Evolutionary conservation across 2,113 vertebrate species (phyloP), one percentile per base, ranked within the genome.

Genomic region (Mesembrinibis cayennensis): DNA sequence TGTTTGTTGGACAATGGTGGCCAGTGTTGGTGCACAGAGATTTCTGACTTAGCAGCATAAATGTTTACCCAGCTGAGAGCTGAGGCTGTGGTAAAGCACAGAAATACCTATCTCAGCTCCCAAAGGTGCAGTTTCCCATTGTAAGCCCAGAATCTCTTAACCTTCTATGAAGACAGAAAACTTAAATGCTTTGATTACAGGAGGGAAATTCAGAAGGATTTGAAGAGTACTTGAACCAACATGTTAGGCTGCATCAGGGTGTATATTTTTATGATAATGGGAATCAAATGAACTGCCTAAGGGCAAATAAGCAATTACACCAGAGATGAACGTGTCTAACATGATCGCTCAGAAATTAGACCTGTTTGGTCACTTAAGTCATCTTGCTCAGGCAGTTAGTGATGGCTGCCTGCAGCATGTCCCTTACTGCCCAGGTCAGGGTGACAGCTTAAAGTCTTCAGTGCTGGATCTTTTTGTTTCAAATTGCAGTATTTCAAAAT

Each of bases 241-340:
- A 91, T 27, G 95, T 91, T 82, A 79, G 70, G 32, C 53, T 82
- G 32, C 78, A 88, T 91, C 49, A 89, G 80, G 87, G 93, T 55
- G 53, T 89, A 11, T 74, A 53, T 82, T 97, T 94, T 88, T 82
- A 85, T 96, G 89, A 77, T 91, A 85, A 96, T 91, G 45, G 20
- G 25, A 96, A 87, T 74, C 84, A 96, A 96, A 87, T 94, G 34
- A 89, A 89, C 14, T 58, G 38, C 96, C 74, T 77, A 27, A 79
- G 55, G 96, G 70, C 34, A 93, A 91, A 88, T 32, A 82, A 82
- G 34, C 36, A 93, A 93, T 89, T 95, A 76, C 7, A 66, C 58
- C 12, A 21, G 50, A 95, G 94, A 96, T 96, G 58, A 95, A 97
- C 95, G 91, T 80, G 70, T 94, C 91, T 97, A 56, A 86, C 89